A percentile compares a stretch with the other conserved stretches of the same genome.
These are phyloP conservation scores for Nestor notabilis DNA, from an alignment of 2,113 vertebrate species.

Conservation along the genomic window DNA sequence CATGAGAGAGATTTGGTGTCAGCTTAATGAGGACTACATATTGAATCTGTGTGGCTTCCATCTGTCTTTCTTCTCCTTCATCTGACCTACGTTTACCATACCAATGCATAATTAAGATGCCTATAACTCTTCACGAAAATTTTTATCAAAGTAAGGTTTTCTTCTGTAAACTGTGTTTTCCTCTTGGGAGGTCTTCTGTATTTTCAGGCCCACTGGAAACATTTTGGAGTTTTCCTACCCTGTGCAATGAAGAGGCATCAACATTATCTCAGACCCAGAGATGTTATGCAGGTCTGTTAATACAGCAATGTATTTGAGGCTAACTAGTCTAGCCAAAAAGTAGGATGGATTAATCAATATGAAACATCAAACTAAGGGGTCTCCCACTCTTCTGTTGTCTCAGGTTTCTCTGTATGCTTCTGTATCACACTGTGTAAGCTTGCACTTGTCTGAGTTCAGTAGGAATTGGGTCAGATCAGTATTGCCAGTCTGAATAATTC, in stretches of 20 bases:
- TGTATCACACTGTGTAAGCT: not conserved
- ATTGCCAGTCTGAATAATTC: not conserved
- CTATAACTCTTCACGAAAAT: not conserved
- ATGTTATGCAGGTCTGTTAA: not conserved
- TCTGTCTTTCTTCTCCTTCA: not conserved
- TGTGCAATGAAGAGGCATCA: not conserved
- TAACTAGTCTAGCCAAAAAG: not conserved
- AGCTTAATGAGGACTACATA: not conserved
- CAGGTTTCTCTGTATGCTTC: not conserved
- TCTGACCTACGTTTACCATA: not conserved
- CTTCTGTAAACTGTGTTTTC: not conserved
- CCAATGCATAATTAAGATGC: not conserved
- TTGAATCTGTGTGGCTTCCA: not conserved
- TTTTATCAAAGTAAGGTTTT: not conserved
- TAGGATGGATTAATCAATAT: not conserved
- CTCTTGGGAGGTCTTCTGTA: not conserved
- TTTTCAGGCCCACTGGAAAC: not conserved
- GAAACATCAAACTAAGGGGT: not conserved
- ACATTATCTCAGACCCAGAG: not conserved
- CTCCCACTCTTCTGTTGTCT: accelerated
- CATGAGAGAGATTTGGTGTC: not conserved
- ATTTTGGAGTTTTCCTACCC: not conserved
- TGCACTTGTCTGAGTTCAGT: not conserved
- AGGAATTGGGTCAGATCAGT: not conserved
- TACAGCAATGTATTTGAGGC: not conserved